A percentile compares a stretch with the other conserved stretches of the same genome.
These are phyloP conservation scores for Ommatoiulus sabulosus DNA, from an alignment of 2,888 invertebrate genomes.

Conservation along the genomic window DNA sequence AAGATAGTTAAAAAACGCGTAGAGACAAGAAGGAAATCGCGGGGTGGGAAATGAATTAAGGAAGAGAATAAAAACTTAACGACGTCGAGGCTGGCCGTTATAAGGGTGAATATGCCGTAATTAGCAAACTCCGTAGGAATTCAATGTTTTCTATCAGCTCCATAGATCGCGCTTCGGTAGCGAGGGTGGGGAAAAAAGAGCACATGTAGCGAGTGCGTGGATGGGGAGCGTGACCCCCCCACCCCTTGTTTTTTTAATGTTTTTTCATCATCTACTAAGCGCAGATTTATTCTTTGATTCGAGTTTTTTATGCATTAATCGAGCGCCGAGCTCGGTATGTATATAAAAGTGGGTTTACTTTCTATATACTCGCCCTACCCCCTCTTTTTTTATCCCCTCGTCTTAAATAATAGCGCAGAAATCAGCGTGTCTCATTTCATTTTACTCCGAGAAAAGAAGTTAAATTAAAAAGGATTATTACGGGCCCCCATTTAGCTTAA, in stretches of 20 bases:
- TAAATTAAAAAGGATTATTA: conserved; percentile 34
- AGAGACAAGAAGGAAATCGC: background rate
- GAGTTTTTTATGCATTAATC: conserved; percentile 22
- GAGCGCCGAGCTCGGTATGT: too few species aligned
- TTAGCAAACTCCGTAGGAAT: conserved; percentile 19
- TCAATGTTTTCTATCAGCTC: conserved; percentile 27
- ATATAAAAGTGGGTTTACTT: background rate
- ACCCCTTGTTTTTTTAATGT: conserved; percentile 18
- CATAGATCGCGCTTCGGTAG: conserved; percentile 30
- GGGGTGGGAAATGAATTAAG: conserved; percentile 34
- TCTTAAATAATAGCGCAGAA: conserved; percentile 34
- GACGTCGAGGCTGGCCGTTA: conserved; percentile 3
- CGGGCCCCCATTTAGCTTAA: conserved; percentile 8
- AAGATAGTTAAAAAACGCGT: conserved; percentile 26
- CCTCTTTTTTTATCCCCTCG: background rate
- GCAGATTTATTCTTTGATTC: conserved; percentile 34
- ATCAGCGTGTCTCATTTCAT: conserved; percentile 27
- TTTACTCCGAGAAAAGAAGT: conserved; percentile 18
- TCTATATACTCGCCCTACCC: background rate
- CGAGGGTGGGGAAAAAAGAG: background rate
- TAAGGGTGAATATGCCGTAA: conserved; percentile 26
- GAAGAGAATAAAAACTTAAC: conserved; percentile 27
- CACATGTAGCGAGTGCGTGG: background rate
- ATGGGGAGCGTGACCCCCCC: background rate
- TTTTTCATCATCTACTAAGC: conserved; percentile 34